phyloP scores from a whole-genome alignment of 2,113 vertebrate genomes.

The Pterocles gutturalis region DNA sequence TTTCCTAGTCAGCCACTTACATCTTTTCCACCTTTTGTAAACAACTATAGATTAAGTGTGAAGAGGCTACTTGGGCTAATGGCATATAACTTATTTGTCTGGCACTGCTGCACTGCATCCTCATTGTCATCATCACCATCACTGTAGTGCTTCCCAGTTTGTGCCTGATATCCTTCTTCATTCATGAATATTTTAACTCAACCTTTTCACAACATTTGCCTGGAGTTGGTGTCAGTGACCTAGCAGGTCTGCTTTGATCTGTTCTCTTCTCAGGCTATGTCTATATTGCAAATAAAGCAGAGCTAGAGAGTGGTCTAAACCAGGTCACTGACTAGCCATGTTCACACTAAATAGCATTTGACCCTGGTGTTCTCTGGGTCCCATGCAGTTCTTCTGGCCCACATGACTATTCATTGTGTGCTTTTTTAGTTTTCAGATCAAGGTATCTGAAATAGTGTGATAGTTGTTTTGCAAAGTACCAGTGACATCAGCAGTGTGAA shows the following conservation, averaged over 20 bases:
- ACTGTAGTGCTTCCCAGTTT: neutral
- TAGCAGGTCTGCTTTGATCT: neutral
- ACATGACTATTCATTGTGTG: neutral
- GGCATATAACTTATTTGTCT: neutral
- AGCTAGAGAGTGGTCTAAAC: neutral
- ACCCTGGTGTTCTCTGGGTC: neutral
- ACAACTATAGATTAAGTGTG: neutral
- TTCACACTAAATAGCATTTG: neutral
- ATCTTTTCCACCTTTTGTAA: neutral
- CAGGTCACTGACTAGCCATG: rapidly evolving
- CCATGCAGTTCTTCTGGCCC: neutral
- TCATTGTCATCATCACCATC: neutral
- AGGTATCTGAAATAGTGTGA: neutral
- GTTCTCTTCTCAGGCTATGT: neutral
- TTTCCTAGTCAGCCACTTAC: neutral
- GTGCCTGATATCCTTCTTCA: neutral
- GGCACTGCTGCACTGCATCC: neutral
- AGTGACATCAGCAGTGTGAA: neutral
- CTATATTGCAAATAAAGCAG: neutral
- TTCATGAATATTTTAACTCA: neutral
- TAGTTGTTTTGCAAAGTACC: neutral
- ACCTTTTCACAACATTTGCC: neutral
- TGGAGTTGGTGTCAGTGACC: neutral
- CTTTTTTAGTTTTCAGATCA: neutral
- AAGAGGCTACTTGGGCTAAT: neutral